Evolutionary conservation across 2,888 invertebrate genomes (phyloP).

Genomic region (Clostera curtula): DNA sequence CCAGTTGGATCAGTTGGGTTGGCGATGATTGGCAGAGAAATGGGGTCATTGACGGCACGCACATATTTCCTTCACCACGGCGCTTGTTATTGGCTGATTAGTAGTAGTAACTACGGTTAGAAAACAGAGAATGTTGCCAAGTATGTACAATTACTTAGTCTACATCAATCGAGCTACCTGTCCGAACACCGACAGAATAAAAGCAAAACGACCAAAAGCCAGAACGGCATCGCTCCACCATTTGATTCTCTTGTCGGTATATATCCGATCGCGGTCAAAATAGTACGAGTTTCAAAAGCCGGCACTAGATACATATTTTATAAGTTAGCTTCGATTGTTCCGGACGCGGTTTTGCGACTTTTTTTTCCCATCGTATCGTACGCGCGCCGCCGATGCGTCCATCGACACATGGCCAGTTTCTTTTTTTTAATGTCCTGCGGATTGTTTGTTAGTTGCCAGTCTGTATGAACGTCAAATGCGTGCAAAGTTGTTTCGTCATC

Average conservation of each 20-base stretch:
- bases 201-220: slow-evolving; percentile 16
- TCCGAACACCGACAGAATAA: background rate
- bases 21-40: no score
- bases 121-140: no score
- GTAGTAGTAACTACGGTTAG: no score
- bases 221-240: slow-evolving; percentile 31
- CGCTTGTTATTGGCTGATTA: no score
- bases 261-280: slow-evolving; percentile 68
- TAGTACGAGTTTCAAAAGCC: slow-evolving; percentile 65
- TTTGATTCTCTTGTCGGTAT: slow-evolving; percentile 48
- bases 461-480: slow-evolving; percentile 27
- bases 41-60: no score
- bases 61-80: no score
- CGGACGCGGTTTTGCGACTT: slow-evolving; percentile 48
- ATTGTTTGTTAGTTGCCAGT: slow-evolving; percentile 48
- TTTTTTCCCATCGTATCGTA: slow-evolving; percentile 47
- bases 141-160: no score
- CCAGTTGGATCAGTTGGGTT: no score
- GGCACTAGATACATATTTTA: slow-evolving; percentile 68
- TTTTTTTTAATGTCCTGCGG: slow-evolving; percentile 45
- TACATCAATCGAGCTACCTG: no score
- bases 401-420: slow-evolving; percentile 55
- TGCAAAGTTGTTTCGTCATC: slow-evolving; percentile 11
- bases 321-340: slow-evolving; percentile 74
- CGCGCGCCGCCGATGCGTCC: slow-evolving; percentile 55